Percentiles rank a stretch among this genome's conserved stretches.
These are phyloP conservation scores for Panorpa germanica DNA, from an alignment of 2,888 invertebrate genomes.

Conservation along the genomic window DNA sequence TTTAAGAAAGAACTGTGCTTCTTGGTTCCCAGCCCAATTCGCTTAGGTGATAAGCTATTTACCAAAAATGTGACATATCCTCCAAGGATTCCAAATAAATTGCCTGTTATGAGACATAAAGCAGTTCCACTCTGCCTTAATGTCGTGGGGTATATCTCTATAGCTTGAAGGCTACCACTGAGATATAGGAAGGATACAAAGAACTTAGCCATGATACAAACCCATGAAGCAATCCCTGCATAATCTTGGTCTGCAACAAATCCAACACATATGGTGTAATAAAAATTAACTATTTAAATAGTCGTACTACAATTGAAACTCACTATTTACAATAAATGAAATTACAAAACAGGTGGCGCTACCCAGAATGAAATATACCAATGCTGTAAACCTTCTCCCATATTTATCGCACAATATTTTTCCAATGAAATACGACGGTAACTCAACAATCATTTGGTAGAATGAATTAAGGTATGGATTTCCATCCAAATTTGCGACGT, in stretches of 20 bases:
- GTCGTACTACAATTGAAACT: no score
- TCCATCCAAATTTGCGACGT: slow-evolving; percentile 24
- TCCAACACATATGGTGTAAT: slow-evolving; percentile 1
- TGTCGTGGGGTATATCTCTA: slow-evolving; percentile 36
- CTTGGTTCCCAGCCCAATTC: no score
- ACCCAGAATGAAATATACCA: slow-evolving; percentile 17
- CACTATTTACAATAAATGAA: slow-evolving; percentile 16
- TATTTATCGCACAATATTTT: slow-evolving; percentile 23
- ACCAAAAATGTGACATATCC: slow-evolving; percentile 31
- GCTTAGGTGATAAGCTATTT: no score
- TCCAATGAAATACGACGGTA: slow-evolving; percentile 30
- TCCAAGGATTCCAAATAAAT: slow-evolving; percentile 24
- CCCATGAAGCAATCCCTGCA: slow-evolving; percentile 15
- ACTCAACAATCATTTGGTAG: slow-evolving; percentile 30
- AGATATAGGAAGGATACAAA: slow-evolving; percentile 26
- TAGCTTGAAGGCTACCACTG: slow-evolving; percentile 28
- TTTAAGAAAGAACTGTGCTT: no score
- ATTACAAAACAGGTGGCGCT: slow-evolving; percentile 16
- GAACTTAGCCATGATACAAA: slow-evolving; percentile 22
- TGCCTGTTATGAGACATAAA: slow-evolving; percentile 27
- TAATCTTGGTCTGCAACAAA: slow-evolving; percentile 12
- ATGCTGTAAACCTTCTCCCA: slow-evolving; percentile 23
- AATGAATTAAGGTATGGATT: slow-evolving; percentile 35
- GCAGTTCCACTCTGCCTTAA: slow-evolving; percentile 33
- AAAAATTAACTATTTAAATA: no score